Percentiles rank a stretch among this genome's conserved stretches.
Evolutionary conservation across 2,113 vertebrate genomes (phyloP).

Genomic region (Oxyruncus cristatus): DNA sequence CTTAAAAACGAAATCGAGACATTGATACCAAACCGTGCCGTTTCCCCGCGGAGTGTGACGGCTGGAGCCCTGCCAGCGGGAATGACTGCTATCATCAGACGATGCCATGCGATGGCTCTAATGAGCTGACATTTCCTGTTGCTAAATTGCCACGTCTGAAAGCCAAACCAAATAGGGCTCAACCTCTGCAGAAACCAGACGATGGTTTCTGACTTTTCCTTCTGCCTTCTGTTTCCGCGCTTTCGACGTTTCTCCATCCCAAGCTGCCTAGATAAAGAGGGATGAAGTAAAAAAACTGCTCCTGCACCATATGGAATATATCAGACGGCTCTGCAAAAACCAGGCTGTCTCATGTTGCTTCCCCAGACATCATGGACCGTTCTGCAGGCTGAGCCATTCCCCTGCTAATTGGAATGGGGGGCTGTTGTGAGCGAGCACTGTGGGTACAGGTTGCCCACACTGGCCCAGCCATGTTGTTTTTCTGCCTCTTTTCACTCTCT

Average conservation of each 20-base stretch:
- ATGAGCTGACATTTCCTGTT: slow-evolving; percentile 77
- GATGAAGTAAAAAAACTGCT: neutral
- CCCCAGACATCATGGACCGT: neutral
- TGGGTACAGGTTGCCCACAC: rapidly evolving
- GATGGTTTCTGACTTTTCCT: slow-evolving; percentile 58
- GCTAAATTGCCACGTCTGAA: slow-evolving; percentile 55
- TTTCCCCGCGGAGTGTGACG: neutral
- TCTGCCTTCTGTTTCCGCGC: slow-evolving; percentile 19
- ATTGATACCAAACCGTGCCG: slow-evolving; percentile 27
- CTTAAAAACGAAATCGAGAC: slow-evolving; percentile 53
- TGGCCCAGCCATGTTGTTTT: neutral
- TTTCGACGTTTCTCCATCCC: neutral
- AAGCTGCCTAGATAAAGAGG: neutral
- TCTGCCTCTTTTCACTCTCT: neutral
- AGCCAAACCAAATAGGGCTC: slow-evolving; percentile 73
- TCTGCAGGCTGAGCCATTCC: neutral
- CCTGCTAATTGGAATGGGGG: rapidly evolving
- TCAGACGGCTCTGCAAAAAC: neutral
- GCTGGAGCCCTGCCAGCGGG: slow-evolving; percentile 50
- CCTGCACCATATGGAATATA: neutral
- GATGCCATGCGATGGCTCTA: slow-evolving; percentile 62
- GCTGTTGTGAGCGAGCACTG: rapidly evolving
- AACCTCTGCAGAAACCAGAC: slow-evolving; percentile 48
- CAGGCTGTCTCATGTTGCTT: neutral
- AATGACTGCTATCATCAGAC: slow-evolving; percentile 40